Evolutionary conservation across 2,888 invertebrate genomes (phyloP).

Genomic region (Ceramica pisi): DNA sequence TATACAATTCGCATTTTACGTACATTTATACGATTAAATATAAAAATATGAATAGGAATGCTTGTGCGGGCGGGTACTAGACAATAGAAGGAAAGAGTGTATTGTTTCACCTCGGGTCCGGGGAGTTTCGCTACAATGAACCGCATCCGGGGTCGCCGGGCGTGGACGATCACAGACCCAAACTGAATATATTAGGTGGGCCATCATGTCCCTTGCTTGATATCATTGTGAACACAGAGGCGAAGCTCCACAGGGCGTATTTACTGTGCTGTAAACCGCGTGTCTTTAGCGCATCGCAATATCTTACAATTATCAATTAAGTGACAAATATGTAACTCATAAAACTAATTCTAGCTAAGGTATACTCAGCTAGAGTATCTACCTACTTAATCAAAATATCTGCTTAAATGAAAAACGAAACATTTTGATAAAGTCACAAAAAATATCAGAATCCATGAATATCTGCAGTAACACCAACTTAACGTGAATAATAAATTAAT

Average conservation of each 20-base stretch:
- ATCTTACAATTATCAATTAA: neutral
- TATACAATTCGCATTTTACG: conserved; percentile 59
- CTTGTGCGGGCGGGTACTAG: conserved; percentile 69
- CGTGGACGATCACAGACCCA: conserved; percentile 72
- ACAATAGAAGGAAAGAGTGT: conserved; percentile 89
- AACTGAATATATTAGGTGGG: conserved; percentile 72
- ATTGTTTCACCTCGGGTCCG: conserved; percentile 88
- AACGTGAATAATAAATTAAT: neutral
- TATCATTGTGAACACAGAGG: conserved; percentile 45
- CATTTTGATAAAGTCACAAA: neutral
- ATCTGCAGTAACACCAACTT: neutral
- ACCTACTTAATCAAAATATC: no score
- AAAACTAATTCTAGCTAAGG: no score
- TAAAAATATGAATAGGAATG: conserved; percentile 69
- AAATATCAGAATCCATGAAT: neutral
- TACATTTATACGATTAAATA: conserved; percentile 53
- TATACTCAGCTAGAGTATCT: no score
- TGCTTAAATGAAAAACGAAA: neutral
- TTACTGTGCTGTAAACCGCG: conserved; percentile 12
- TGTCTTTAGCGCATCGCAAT: neutral
- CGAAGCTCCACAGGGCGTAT: conserved; percentile 14
- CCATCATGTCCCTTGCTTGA: conserved; percentile 61
- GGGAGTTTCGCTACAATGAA: conserved; percentile 91
- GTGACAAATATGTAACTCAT: no score
- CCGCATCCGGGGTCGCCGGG: conserved; percentile 85